Evolutionary conservation across 2,113 vertebrate species (phyloP).

Genomic region (Gila orcuttii): DNA sequence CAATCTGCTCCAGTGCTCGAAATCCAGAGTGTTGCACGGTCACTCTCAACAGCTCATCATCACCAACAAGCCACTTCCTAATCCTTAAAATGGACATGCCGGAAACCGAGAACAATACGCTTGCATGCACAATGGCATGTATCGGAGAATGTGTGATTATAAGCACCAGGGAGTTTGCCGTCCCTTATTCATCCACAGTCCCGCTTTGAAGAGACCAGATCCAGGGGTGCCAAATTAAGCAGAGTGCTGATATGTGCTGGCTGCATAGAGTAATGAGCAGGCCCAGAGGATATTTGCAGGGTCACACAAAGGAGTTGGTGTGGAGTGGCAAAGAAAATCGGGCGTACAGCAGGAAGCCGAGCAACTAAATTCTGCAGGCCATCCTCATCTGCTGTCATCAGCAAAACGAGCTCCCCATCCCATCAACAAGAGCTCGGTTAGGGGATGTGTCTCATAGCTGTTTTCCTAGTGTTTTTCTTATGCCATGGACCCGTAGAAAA

Average conservation of each 20-base stretch:
- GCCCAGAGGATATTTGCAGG: constrained; percentile 81
- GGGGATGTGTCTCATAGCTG: constrained; percentile 45
- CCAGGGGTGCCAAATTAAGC: constrained; percentile 75
- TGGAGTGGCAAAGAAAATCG: constrained; percentile 70
- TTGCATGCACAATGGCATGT: constrained; percentile 44
- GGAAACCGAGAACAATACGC: constrained; percentile 36
- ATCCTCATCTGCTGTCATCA: constrained; percentile 66
- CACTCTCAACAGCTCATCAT: constrained; percentile 60
- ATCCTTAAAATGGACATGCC: constrained; percentile 65
- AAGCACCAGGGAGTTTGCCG: constrained; percentile 54
- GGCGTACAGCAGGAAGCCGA: constrained; percentile 72
- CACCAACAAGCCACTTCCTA: constrained; percentile 68
- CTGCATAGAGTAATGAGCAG: constrained; percentile 76
- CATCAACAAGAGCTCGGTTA: constrained; percentile 4
- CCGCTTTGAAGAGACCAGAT: constrained; percentile 63
- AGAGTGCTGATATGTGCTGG: constrained; percentile 70
- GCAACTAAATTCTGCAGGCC: constrained; percentile 70
- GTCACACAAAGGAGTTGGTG: constrained; percentile 75
- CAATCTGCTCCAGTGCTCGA: background rate
- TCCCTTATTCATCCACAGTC: constrained; percentile 53
- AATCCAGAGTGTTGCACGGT: background rate
- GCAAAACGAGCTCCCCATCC: constrained; percentile 51
- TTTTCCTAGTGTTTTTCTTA: constrained; percentile 57
- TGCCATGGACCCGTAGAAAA: constrained; percentile 27
- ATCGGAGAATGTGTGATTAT: constrained; percentile 60